Percentiles rank a stretch among this genome's conserved stretches.
Conservation (phyloP, 2,888 invertebrate species). For the Halictus quadricinctus region DNA sequence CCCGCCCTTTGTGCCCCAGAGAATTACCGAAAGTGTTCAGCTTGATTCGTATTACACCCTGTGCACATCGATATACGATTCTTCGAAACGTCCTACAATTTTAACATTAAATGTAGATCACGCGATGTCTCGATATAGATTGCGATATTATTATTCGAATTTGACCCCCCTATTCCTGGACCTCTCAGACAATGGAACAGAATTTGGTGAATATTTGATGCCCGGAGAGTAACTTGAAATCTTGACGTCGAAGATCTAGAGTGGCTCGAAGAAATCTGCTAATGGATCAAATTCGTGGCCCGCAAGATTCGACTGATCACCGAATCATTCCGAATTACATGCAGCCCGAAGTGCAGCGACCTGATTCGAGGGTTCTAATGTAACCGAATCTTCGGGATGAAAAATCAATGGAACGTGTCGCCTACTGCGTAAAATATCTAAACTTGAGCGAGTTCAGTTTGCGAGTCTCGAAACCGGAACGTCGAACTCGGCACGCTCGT, state of each 20-base stretch:
- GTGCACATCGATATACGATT: not conserved
- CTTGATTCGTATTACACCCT: constrained; percentile 21
- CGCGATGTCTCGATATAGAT: too few species aligned
- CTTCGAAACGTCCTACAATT: not conserved
- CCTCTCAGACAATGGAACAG: not conserved
- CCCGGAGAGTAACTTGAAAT: constrained; percentile 3
- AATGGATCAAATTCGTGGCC: not conserved
- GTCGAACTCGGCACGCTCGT: not conserved
- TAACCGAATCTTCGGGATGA: not conserved
- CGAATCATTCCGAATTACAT: not conserved
- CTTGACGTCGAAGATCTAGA: not conserved
- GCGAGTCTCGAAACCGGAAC: not conserved
- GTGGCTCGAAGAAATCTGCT: not conserved
- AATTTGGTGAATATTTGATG: not conserved
- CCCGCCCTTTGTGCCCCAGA: constrained; percentile 36
- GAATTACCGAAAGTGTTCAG: constrained; percentile 53
- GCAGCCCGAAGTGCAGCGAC: not conserved
- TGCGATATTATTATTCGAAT: not conserved
- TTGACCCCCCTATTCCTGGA: too few species aligned
- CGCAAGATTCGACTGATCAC: not conserved
- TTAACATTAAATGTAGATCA: not conserved
- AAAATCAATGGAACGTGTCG: not conserved
- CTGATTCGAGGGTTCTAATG: not conserved
- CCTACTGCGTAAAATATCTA: not conserved
- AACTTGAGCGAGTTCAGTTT: not conserved